Evolutionary conservation across 2,888 invertebrate species (phyloP).

Genomic region (Cephus nigrinus): DNA sequence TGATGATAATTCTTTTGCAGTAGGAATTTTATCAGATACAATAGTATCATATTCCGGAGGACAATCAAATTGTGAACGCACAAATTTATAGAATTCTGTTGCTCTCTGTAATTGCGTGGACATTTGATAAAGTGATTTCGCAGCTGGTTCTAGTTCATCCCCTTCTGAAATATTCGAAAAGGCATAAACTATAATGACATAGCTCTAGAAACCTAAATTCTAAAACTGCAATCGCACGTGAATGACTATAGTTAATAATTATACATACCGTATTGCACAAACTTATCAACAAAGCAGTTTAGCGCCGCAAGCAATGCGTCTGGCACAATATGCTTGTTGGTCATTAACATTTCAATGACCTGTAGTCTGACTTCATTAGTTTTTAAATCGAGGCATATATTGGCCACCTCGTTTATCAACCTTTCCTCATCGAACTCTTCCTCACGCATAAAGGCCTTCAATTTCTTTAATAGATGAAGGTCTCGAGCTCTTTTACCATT

Average conservation of each 20-base stretch:
- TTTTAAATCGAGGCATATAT: constrained; percentile 74
- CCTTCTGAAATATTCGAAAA: constrained; percentile 37
- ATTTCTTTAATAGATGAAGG: constrained; percentile 84
- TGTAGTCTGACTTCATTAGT: constrained; percentile 79
- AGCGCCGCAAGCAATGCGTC: constrained; percentile 71
- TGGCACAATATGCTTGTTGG: constrained; percentile 74
- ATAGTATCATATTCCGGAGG: constrained; percentile 53
- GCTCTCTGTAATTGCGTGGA: constrained; percentile 46
- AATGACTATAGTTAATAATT: not conserved
- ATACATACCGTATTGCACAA: constrained; percentile 46
- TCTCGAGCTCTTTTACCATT: constrained; percentile 90
- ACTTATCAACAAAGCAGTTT: constrained; percentile 62
- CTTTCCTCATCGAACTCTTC: constrained; percentile 68
- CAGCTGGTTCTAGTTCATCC: constrained; percentile 47
- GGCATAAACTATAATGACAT: not conserved
- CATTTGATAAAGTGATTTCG: constrained; percentile 47
- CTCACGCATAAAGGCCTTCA: constrained; percentile 76
- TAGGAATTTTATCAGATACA: constrained; percentile 40
- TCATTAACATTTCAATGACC: constrained; percentile 77
- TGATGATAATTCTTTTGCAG: constrained; percentile 40
- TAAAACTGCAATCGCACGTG: not conserved
- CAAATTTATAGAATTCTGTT: constrained; percentile 55
- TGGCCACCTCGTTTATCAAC: constrained; percentile 69
- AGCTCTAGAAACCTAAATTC: not conserved
- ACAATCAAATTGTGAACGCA: constrained; percentile 47